Base-by-base conservation (phyloP, 2,113 vertebrate genomes). In the Noctilio leporinus region DNA sequence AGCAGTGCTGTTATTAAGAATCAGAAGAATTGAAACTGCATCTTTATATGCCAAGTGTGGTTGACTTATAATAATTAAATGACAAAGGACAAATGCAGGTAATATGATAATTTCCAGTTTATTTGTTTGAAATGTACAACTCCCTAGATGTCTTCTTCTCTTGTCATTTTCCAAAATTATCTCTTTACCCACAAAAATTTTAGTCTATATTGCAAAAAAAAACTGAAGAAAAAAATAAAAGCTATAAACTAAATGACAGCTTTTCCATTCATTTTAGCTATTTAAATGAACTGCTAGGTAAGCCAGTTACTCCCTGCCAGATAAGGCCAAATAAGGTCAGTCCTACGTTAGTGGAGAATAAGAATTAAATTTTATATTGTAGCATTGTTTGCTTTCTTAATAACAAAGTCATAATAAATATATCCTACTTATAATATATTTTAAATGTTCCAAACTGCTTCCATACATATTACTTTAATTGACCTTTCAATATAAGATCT, bases 101-200 rank as follows among this genome's bases (percentile, higher is more conserved):
- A 94, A 73, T 67, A 69, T 77, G 80, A 88, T 92, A 40, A 88
- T 92, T 96, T 96, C 43, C 28, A 92, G 20, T 38, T 96, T 35
- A 92, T 88, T 47, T 87, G 26, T 3, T 90, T 85, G 19, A 93
- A 93, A 93, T 38, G 7, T 76, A 30, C 43, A 82, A 84, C 0
- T 22, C 40, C 16, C 43, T 53, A 49, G 75, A 86, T 26, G 51
- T 75, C 17, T 28, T 75, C 17, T 28, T 83, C 17, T 26, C 64
- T 57, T 8, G 2, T 78, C 20, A 70, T 69, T 73, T 67, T 94
- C 62, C 51, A 47, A 78, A 89, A 67, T 85, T 87, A 64, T 86
- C 30, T 89, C 0, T 81, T 78, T 86, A 78, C 24, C 22, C 30
- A 81, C 47, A 89, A 81, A 85, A 80, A 62, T 93, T n/a, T 83